Conservation (phyloP, 1,140 invertebrate species). For the Drosophila murphyi region DNA sequence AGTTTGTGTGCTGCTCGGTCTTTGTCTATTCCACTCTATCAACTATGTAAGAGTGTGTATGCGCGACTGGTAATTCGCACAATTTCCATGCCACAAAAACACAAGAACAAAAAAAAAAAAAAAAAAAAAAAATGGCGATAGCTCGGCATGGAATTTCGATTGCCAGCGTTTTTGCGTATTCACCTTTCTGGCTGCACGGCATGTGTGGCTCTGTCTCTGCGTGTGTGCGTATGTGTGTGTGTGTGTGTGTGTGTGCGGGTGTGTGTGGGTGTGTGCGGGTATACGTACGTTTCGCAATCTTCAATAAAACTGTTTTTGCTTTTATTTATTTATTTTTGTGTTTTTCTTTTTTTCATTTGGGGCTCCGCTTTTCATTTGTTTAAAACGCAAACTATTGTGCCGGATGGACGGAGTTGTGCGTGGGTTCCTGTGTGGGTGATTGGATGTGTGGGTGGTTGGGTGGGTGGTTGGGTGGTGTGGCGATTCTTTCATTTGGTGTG, state of each 20-base stretch:
- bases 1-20: background rate
- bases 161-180: conserved; percentile 76
- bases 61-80: conserved; percentile 25
- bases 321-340: conserved; percentile 38
- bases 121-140: conserved; percentile 7
- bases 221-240: conserved; percentile 1
- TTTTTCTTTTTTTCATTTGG: conserved; percentile 40
- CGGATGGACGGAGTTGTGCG: conserved; percentile 1
- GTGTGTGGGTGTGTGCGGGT: conserved; percentile 40
- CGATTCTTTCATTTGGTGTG: conserved; percentile 1
- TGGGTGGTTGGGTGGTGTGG: background rate
- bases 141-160: conserved; percentile 64
- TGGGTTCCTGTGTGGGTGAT: background rate
- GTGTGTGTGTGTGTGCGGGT: conserved; percentile 18
- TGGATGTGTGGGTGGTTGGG: background rate
- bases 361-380: conserved; percentile 78
- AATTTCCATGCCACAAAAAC: conserved; percentile 22
- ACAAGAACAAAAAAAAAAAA: background rate
- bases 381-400: conserved; percentile 80
- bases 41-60: conserved; percentile 46
- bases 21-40: conserved; percentile 24
- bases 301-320: conserved; percentile 78
- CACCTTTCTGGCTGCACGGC: conserved; percentile 60
- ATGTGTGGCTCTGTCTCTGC: conserved; percentile 36
- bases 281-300: conserved; percentile 59